Percentiles rank a stretch among this genome's conserved stretches.
These are phyloP conservation scores for Oedothorax gibbosus DNA, from an alignment of 1,140 invertebrate genomes.

Conservation along the genomic window DNA sequence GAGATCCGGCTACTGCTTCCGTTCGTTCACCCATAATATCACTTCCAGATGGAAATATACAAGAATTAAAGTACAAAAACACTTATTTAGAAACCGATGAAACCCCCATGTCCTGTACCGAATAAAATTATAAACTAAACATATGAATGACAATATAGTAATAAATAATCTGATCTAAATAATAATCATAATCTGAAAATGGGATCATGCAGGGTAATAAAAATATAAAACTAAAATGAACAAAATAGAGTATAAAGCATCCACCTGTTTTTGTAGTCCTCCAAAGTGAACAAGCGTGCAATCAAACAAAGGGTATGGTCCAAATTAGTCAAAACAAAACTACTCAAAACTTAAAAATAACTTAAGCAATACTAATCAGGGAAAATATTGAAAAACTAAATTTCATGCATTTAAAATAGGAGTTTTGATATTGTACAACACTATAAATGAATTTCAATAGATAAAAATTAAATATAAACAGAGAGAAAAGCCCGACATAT, in stretches of 20 bases:
- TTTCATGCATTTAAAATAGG: too few species aligned
- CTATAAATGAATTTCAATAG: neutral
- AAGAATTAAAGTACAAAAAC: too few species aligned
- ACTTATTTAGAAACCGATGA: too few species aligned
- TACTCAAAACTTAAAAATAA: neutral
- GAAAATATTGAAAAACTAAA: conserved; percentile 1
- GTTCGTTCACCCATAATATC: too few species aligned
- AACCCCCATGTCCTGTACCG: too few species aligned
- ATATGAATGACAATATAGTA: conserved; percentile 44
- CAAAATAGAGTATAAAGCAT: conserved; percentile 54
- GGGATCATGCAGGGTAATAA: conserved; percentile 16
- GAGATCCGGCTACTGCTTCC: too few species aligned
- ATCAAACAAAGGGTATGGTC: conserved; percentile 52
- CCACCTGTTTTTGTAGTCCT: conserved; percentile 55
- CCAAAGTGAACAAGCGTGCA: conserved; percentile 55
- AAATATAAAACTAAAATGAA: conserved; percentile 6
- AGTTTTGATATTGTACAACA: neutral
- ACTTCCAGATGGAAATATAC: too few species aligned
- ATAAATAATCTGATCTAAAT: conserved; percentile 45
- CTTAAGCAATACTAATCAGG: neutral
- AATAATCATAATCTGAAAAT: too few species aligned
- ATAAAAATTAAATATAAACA: too few species aligned
- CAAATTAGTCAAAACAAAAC: conserved; percentile 42
- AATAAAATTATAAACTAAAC: conserved; percentile 41
- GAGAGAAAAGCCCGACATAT: too few species aligned